These are phyloP conservation scores for Hemicrepidius hirtus DNA, from an alignment of 2,888 invertebrate species.

Conservation along the genomic window DNA sequence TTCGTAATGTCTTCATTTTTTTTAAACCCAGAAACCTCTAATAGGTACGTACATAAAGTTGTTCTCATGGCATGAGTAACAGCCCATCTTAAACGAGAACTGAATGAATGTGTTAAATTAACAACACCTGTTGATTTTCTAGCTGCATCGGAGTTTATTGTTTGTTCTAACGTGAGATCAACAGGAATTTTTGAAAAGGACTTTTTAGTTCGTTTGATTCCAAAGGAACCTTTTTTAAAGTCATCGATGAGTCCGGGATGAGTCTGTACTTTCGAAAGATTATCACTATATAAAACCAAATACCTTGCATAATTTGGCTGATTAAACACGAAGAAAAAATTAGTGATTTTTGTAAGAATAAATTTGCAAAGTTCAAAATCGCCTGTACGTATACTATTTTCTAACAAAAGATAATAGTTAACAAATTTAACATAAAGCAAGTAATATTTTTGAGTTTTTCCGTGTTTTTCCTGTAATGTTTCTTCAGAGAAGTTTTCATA, in stretches of 20 bases:
- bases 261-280: slow-evolving; percentile 59
- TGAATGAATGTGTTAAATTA: slow-evolving; percentile 57
- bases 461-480: slow-evolving; percentile 58
- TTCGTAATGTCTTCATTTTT: neutral
- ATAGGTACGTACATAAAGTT: neutral
- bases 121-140: slow-evolving; percentile 55
- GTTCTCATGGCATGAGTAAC: slow-evolving; percentile 55
- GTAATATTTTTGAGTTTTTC: slow-evolving; percentile 63
- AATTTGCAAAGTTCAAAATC: slow-evolving; percentile 59
- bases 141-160: slow-evolving; percentile 12
- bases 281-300: slow-evolving; percentile 58
- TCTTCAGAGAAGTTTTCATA: slow-evolving; percentile 53
- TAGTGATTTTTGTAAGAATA: slow-evolving; percentile 60
- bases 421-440: slow-evolving; percentile 60
- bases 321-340: slow-evolving; percentile 62
- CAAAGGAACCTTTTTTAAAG: neutral
- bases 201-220: neutral
- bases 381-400: too few species aligned
- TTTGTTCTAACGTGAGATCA: slow-evolving; percentile 56
- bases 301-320: slow-evolving; percentile 65
- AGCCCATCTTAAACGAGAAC: slow-evolving; percentile 55
- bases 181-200: too few species aligned
- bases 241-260: slow-evolving; percentile 58
- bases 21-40: neutral
- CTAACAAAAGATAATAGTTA: slow-evolving; percentile 59